Evolutionary conservation across 2,888 invertebrate species (phyloP).

Genomic region (Plagodis pulveraria): DNA sequence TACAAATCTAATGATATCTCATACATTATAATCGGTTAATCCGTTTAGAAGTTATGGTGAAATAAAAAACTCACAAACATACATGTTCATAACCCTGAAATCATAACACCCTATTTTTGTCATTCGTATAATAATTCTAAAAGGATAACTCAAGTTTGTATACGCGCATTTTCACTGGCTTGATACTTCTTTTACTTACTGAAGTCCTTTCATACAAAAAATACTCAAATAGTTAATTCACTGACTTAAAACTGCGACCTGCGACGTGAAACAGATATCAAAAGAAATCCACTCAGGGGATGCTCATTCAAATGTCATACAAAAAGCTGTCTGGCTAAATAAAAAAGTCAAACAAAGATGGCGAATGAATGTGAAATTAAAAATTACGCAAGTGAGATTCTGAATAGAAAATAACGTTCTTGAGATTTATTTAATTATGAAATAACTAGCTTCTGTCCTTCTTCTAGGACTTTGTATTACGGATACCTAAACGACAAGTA

Average conservation of each 20-base stretch:
- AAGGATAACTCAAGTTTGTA: no score
- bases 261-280: background rate
- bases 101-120: no score
- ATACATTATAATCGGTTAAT: no score
- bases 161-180: no score
- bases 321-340: slow-evolving; percentile 6
- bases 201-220: no score
- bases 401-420: slow-evolving; percentile 59
- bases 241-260: background rate
- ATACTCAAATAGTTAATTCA: no score
- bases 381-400: slow-evolving; percentile 35
- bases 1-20: no score
- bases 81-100: no score
- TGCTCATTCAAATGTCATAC: slow-evolving; percentile 1
- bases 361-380: slow-evolving; percentile 17
- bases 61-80: no score
- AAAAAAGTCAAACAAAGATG: slow-evolving; percentile 6
- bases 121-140: no score
- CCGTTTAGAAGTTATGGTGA: no score
- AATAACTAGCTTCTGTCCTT: slow-evolving; percentile 41
- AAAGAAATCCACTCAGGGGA: background rate
- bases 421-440: slow-evolving; percentile 66
- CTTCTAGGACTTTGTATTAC: background rate
- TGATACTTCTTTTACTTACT: no score
- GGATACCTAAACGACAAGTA: background rate